Evolutionary conservation across 2,113 vertebrate species (phyloP).

Genomic region (Abramis brama): DNA sequence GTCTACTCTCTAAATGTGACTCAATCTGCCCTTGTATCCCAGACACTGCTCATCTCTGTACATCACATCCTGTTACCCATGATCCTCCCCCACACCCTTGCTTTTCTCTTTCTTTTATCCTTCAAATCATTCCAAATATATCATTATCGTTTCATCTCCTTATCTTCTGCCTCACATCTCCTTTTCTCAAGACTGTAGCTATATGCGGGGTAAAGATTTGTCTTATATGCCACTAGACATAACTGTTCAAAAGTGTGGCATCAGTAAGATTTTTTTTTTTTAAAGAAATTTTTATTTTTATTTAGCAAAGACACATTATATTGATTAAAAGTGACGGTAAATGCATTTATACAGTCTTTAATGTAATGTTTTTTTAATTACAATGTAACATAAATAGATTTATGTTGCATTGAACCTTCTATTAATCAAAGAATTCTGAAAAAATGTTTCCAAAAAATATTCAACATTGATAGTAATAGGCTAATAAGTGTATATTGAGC

Average conservation of each 20-base stretch:
- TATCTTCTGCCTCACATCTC: background rate
- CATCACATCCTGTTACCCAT: slow-evolving; percentile 33
- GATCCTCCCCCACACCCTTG: background rate
- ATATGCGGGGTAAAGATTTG: background rate
- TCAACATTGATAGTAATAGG: background rate
- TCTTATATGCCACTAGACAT: background rate
- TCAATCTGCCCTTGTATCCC: slow-evolving; percentile 17
- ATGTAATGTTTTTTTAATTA: background rate
- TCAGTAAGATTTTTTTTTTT: background rate
- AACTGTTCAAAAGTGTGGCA: background rate
- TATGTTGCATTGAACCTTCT: background rate
- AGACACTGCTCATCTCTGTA: background rate
- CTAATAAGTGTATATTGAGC: background rate
- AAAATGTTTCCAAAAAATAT: no score
- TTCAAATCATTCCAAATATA: background rate
- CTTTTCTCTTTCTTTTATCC: background rate
- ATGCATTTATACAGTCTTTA: background rate
- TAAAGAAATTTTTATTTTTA: background rate
- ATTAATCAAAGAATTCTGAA: background rate
- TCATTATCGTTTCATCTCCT: background rate
- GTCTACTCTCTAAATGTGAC: slow-evolving; percentile 28
- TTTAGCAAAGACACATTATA: background rate
- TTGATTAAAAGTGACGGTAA: background rate
- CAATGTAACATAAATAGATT: no score
- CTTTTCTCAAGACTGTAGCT: background rate